These are phyloP conservation scores for Leucophora obtusa DNA, from an alignment of 2,888 invertebrate species.

Conservation along the genomic window DNA sequence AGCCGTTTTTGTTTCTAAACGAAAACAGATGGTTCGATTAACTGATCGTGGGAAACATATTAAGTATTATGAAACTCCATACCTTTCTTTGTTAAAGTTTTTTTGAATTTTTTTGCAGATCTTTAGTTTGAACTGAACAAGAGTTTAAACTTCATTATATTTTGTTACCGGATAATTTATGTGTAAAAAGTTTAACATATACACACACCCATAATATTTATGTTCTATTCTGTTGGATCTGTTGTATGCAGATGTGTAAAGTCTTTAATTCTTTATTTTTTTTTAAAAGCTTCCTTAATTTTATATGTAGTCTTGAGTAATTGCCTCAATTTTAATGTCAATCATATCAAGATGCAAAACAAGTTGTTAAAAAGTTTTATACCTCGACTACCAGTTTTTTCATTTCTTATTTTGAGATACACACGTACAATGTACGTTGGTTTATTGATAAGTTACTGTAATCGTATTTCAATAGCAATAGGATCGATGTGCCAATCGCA, in stretches of 20 bases:
- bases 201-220: neutral
- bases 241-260: neutral
- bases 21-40: constrained; percentile 43
- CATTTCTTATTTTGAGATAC: neutral
- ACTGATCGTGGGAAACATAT: constrained; percentile 62
- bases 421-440: too few species aligned
- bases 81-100: constrained; percentile 29
- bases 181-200: neutral
- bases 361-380: constrained; percentile 19
- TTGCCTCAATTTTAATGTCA: constrained; percentile 56
- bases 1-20: constrained; percentile 1
- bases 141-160: constrained; percentile 8
- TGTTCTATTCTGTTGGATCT: neutral
- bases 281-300: constrained; percentile 20
- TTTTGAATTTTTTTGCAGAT: constrained; percentile 18
- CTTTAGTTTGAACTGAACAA: constrained; percentile 18
- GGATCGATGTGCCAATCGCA: too few species aligned
- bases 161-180: constrained; percentile 30
- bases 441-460: too few species aligned
- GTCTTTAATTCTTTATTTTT: constrained; percentile 1
- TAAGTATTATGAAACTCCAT: constrained; percentile 55
- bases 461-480: too few species aligned
- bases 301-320: constrained; percentile 40
- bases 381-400: neutral
- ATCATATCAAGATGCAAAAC: constrained; percentile 51